Base-by-base conservation (phyloP, 1,140 invertebrate genomes). In the Odontomachus brunneus region DNA sequence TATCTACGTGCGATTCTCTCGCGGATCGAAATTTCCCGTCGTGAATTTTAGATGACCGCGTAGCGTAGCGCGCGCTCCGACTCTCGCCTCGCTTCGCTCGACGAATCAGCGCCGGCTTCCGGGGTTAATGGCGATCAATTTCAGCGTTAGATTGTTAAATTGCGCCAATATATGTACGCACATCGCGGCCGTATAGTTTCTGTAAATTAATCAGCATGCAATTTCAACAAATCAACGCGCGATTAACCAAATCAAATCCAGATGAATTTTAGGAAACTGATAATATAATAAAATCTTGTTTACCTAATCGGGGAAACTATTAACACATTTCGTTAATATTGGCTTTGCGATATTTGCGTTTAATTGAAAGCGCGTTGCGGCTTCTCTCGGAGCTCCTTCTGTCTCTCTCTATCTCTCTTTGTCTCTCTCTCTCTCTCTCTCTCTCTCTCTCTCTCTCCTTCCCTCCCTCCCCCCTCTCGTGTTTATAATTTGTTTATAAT, bases 141-240 rank as follows among this genome's bases (percentile, higher is more conserved):
- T 66, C 55, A 69, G 3, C 17, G 17, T 22, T 76, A 29, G 17
- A 22, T 24, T 57, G 48, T 57, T 67, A 78, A 78, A 80, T 80
- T 71, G 22, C 33, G 48, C 48, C 17, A 14, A 55, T 55, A 57
- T 69, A 24, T 69, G 44, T 44, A 11, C 9, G 9, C 38, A 75
- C 24, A 63, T 22, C 51, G 9, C 38, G 9, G 38, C 4, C 38
- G 38, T 44, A 44, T 22, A 69, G 69, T 80, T 69, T 71, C 5
- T 4, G 19, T 19, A 38, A 63, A 48, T 44, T 19, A 29, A 19
- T 53, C 49, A 15, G 53, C 26, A n/a, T 53, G 48, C 26, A 38
- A 75, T 62, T 76, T 75, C 38, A 53, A 65, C 38, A 74, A 74
- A 72, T 72, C 55, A 74, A 74, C 55, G 22, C 38, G 15, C 48